Conservation (phyloP, 2,797 vertebrate species). For the Eulemur rubriventer region DNA sequence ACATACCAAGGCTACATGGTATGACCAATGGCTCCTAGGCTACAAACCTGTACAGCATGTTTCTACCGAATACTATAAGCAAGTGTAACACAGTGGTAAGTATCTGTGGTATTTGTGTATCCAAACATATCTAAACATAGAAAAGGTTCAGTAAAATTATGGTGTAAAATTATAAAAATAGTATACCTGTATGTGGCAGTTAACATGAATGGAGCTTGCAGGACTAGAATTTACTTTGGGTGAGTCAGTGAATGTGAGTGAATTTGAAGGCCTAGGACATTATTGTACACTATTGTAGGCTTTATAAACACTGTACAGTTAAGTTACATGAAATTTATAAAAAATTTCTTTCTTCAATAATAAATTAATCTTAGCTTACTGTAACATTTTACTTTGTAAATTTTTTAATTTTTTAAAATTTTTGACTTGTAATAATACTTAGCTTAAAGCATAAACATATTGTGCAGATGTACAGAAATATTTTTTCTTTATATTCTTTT, state of each 20-base stretch:
- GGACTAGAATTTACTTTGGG: not conserved
- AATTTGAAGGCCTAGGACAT: not conserved
- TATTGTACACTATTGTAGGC: not conserved
- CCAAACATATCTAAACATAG: not conserved
- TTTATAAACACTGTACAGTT: no score
- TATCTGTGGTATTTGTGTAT: not conserved
- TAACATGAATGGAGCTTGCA: not conserved
- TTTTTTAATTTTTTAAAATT: not conserved
- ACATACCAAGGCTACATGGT: not conserved
- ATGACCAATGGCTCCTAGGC: not conserved
- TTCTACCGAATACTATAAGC: not conserved
- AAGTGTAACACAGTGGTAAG: not conserved
- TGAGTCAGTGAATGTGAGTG: not conserved
- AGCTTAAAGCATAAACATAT: not conserved
- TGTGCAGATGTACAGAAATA: not conserved
- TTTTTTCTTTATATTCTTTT: not conserved
- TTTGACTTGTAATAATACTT: not conserved
- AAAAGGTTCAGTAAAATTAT: not conserved
- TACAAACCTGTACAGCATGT: not conserved
- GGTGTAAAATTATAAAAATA: not conserved
- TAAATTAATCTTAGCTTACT: not conserved
- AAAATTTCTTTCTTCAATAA: not conserved
- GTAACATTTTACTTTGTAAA: not conserved
- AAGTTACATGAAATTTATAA: not conserved
- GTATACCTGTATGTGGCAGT: not conserved